Evolutionary conservation across 2,113 vertebrate species (phyloP), one percentile per base, ranked within the genome.

Genomic region (Cryptomyrus ogoouensis): DNA sequence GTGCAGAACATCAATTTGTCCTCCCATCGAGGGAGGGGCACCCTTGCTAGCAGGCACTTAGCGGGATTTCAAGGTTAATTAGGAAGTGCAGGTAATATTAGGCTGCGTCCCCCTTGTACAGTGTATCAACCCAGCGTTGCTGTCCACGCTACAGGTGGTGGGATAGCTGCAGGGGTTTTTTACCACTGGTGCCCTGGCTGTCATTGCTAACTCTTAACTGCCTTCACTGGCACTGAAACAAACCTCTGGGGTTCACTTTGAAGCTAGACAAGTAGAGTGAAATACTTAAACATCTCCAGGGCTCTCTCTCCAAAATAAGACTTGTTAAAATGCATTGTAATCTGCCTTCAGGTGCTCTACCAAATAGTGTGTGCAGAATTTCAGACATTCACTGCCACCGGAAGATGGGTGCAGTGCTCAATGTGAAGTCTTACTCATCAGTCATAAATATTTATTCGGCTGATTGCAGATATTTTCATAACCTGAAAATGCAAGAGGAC

Each of bases 111-210:
- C 35, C 49, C 35, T 88, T 88, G 53, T 89, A 52, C 19, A 47
- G 24, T 84, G 56, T 44, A 80, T 58, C 58, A 89, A 62, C 83
- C 13, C 50, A 52, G 21, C 15, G 7, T 89, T 77, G 83, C 52
- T 83, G 80, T 83, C 53, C n/a, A 39, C 39, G 52, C 89, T 49
- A 62, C 31, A 84, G 89, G 12, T 85, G 31, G 84, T 53, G 44
- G 24, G n/a, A 53, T 13, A 85, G 50, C 66, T 83, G 31, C 50
- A 49, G 35, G 24, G 46, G 4, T 47, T 31, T 80, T 47, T 89
- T 90, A 90, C 89, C 92, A 58, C 91, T 92, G 92, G 90, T 89
- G 87, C 62, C 44, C 58, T 87, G 80, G 88, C 89, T 47, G 66
- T 87, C 31, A 27, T 42, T 56, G 17, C 62, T 50, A 46, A 53